Evolutionary conservation across 2,888 invertebrate genomes (phyloP).

Genomic region (Drepana falcataria): DNA sequence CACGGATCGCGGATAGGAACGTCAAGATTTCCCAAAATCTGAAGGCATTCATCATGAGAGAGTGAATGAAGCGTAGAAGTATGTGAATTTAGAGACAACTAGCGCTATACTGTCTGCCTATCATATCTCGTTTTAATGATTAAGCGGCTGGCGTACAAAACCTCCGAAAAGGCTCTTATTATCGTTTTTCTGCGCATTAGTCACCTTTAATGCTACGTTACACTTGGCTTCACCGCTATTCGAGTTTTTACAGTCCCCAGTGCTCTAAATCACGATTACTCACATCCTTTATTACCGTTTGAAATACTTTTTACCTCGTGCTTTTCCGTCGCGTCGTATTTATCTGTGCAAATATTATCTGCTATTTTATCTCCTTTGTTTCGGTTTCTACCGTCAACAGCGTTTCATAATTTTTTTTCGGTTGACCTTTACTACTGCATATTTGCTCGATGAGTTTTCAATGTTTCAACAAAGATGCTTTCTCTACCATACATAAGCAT

Average conservation of each 20-base stretch:
- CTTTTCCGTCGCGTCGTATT: background rate
- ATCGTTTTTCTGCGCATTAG: slow-evolving; percentile 16
- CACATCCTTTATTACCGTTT: slow-evolving; percentile 1
- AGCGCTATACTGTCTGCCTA: too few species aligned
- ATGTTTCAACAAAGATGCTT: too few species aligned
- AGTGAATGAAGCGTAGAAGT: too few species aligned
- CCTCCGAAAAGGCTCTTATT: slow-evolving; percentile 10
- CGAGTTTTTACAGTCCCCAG: slow-evolving; percentile 8
- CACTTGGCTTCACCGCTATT: slow-evolving; percentile 13
- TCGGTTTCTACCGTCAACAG: too few species aligned
- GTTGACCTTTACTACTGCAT: too few species aligned
- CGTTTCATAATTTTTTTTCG: too few species aligned
- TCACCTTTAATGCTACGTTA: slow-evolving; percentile 13
- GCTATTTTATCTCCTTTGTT: background rate
- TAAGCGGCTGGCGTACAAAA: background rate
- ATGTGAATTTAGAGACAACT: too few species aligned
- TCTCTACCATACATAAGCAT: too few species aligned
- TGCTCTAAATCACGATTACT: slow-evolving; percentile 8
- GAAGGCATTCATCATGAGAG: too few species aligned
- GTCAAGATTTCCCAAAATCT: too few species aligned
- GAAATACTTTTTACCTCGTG: background rate
- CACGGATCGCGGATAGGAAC: too few species aligned
- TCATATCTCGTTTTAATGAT: background rate
- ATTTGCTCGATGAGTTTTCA: too few species aligned
- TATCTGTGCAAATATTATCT: background rate